phyloP scores from a whole-genome alignment of 2,888 invertebrate species.

The Napeogenes inachia region DNA sequence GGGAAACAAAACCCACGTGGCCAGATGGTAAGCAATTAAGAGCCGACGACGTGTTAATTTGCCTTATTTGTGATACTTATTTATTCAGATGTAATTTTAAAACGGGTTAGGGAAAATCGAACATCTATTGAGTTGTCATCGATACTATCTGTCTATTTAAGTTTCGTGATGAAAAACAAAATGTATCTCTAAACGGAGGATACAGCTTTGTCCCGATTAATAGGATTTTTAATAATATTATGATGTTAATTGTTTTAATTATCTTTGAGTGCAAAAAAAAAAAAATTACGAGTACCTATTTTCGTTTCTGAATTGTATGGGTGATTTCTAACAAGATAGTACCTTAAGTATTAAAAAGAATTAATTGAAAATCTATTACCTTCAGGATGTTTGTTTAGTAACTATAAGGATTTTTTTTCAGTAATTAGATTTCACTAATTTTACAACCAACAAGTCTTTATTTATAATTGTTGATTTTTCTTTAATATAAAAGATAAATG shows the following conservation, averaged over 20 bases:
- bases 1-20: neutral
- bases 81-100: slow-evolving; percentile 32
- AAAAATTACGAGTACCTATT: no score
- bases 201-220: neutral
- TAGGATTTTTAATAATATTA: no score
- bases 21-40: slow-evolving; percentile 29
- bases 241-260: no score
- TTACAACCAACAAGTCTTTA: neutral
- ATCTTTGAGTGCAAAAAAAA: no score
- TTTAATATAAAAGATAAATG: neutral
- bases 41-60: slow-evolving; percentile 34
- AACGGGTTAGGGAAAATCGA: slow-evolving; percentile 35
- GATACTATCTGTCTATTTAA: slow-evolving; percentile 27
- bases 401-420: no score
- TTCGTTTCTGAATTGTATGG: no score
- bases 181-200: slow-evolving; percentile 9
- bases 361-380: no score
- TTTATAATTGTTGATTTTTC: neutral
- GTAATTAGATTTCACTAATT: neutral
- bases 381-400: no score
- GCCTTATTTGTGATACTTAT: slow-evolving; percentile 33
- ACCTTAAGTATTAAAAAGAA: no score
- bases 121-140: slow-evolving; percentile 36
- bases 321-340: no score
- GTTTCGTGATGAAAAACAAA: slow-evolving; percentile 34